phyloP scores from a whole-genome alignment of 2,888 invertebrate species.

The Rugalucina vietnamica region DNA sequence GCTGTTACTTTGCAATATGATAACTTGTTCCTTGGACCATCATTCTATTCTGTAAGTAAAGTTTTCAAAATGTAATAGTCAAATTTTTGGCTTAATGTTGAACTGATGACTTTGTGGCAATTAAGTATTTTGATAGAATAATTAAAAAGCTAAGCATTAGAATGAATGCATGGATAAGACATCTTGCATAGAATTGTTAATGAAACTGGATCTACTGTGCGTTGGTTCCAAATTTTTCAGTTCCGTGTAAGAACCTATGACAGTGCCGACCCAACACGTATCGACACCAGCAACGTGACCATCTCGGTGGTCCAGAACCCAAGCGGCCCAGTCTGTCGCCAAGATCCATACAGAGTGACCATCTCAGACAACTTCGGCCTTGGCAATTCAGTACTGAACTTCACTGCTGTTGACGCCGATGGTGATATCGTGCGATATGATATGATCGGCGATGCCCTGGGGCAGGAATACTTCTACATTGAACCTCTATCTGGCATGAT shows the following conservation, averaged over 20 bases:
- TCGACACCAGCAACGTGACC: conserved; percentile 71
- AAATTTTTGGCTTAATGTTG: background rate
- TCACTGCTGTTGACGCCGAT: conserved; percentile 73
- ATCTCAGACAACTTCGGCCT: conserved; percentile 68
- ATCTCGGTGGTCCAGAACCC: conserved; percentile 77
- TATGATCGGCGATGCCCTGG: background rate
- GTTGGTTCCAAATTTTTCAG: conserved; percentile 64
- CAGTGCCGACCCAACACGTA: conserved; percentile 67
- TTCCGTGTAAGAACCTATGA: conserved; percentile 75
- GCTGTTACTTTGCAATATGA: conserved; percentile 61
- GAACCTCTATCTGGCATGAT: conserved; percentile 71
- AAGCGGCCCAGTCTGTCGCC: conserved; percentile 74
- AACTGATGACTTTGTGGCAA: no score
- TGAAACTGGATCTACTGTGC: no score
- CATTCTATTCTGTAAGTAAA: conserved; percentile 65
- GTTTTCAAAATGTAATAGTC: background rate
- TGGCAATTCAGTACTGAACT: conserved; percentile 69
- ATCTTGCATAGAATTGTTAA: no score
- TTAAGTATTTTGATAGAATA: no score
- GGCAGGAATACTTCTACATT: conserved; percentile 67
- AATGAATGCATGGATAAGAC: no score
- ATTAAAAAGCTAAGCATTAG: no score
- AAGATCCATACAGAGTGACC: conserved; percentile 62
- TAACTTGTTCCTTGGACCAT: conserved; percentile 61
- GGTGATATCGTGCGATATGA: conserved; percentile 51